Evolutionary conservation across 2,113 vertebrate species (phyloP).

Genomic region (Gymnogyps californianus): DNA sequence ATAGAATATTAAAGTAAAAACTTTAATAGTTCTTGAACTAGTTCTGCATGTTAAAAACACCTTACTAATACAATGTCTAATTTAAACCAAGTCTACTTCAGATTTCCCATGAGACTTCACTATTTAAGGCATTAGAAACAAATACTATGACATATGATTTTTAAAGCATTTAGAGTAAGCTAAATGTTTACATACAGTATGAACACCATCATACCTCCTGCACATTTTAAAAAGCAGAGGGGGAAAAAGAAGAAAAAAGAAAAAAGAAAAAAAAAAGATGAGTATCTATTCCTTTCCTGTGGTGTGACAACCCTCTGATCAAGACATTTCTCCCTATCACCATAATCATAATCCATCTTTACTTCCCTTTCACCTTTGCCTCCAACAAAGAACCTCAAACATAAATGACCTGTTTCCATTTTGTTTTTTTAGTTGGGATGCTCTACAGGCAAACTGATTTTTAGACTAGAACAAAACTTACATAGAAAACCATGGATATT

Average conservation of each 20-base stretch:
- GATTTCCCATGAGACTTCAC: not conserved
- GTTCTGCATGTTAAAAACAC: not conserved
- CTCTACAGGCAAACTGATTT: not conserved
- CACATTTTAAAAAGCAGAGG: not conserved
- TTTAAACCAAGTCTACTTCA: not conserved
- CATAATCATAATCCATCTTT: not conserved
- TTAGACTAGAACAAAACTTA: not conserved
- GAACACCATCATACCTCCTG: not conserved
- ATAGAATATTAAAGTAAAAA: not conserved
- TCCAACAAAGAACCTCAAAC: not conserved
- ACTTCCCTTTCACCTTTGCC: not conserved
- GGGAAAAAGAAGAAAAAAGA: too few species aligned
- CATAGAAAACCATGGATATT: not conserved
- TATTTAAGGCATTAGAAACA: not conserved
- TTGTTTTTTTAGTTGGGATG: not conserved
- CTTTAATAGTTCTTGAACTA: not conserved
- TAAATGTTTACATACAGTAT: not conserved
- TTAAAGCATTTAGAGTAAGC: not conserved
- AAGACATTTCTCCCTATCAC: not conserved
- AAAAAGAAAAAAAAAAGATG: too few species aligned
- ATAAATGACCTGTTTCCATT: not conserved
- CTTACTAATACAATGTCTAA: not conserved
- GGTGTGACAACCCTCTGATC: not conserved
- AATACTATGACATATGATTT: not conserved
- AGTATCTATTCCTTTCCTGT: not conserved